Evolutionary conservation across 2,113 vertebrate genomes (phyloP), one percentile per base, ranked within the genome.

Genomic region (Lophochroa leadbeateri): DNA sequence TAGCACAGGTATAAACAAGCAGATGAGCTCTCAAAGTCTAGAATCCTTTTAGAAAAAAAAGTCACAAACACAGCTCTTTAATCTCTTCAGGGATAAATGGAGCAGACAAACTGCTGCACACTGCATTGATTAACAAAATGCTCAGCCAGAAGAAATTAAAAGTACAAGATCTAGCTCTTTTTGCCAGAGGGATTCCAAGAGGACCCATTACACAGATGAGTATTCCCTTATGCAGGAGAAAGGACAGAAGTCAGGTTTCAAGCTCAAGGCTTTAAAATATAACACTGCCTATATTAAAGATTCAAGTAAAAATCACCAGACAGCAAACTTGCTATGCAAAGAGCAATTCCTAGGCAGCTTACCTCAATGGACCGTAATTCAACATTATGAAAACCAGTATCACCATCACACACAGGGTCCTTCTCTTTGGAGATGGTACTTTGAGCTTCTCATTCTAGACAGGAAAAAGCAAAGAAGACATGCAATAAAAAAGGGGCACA

Each of bases 371-470:
- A 78, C 98, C 98, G 28, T 98, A 98, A 78, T 98, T 99, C 61
- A 99, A 91, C 72, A 99, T 74, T 31, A 99, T 83, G 84, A 99
- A 99, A 63, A 98, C 98, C 97, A 99, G 47, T 63, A 99, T 96
- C 86, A 98, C 98, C 99, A 99, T 99, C 89, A 99, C 98, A 95
- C 99, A 99, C 64, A 99, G 90, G 2, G 98, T 98, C 97, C 98
- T 98, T 87, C 98, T 98, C 97, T 99, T 99, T 4, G 99, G 98
- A 82, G 98, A 98, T 7, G 98, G 98, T 17, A 98, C 92, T 97
- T 98, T 99, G 35, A 99, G 98, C 35, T 97, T 97, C 55, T 98
- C 98, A 91, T 99, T 99, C 99, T 99, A 96, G 60, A 94, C 39
- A 82, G 11, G 17, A 53, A 70, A 76, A 74, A 91, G 14, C 25